Evolutionary conservation across 30 jellyfish, hydroid and myxozoan genomes (phyloP), one percentile per base, ranked within the genome.

Genomic region (Aurelia aurita): DNA sequence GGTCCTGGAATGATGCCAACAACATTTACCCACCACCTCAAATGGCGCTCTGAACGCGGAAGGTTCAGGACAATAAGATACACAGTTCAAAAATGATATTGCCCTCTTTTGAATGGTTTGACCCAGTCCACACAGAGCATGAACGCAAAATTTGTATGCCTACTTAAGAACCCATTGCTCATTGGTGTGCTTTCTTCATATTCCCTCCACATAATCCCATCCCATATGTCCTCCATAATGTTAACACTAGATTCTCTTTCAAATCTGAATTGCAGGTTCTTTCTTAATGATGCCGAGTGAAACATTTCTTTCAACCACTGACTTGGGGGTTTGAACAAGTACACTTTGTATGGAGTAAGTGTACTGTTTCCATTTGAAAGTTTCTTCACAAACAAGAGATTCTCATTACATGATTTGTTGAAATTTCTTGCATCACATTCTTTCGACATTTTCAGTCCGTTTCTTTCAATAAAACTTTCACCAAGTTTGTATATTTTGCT

Each of bases 1-100:
- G 46, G 46, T 15, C 77, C 77, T 15, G 77, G 77, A 15, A 64
- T 64, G 7, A 64, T 15, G 27, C 51, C 77, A 7, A 64, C 77
- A 7, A 64, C 5, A 27, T 64, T 64, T n/a, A 64, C 51, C 51
- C 77, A 64, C 27, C n/a, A 19, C 20, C 27, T 64, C n/a, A 28
- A 28, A 64, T 64, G 21, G 21, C 77, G 7, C 10, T 28, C 51
- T 3, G 46, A 4, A 13, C 77, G 7, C 9, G 77, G 51, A 64
- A 64, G 7, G n/a, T 64, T 64, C 77, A 64, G 27, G n/a, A 27
- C 77, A 7, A 49, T 64, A 4, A 64, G n/a, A 64, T 3, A 64
- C 20, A 64, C 51, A 18, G 77, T 64, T n/a, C 77, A 45, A 64
- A 27, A 4, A n/a, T 49, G 21, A 28, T 64, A n/a, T 15, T 64